A percentile compares a stretch with the other conserved stretches of the same genome.
phyloP scores from a whole-genome alignment of 2,888 invertebrate genomes.

The Eupithecia subfuscata region DNA sequence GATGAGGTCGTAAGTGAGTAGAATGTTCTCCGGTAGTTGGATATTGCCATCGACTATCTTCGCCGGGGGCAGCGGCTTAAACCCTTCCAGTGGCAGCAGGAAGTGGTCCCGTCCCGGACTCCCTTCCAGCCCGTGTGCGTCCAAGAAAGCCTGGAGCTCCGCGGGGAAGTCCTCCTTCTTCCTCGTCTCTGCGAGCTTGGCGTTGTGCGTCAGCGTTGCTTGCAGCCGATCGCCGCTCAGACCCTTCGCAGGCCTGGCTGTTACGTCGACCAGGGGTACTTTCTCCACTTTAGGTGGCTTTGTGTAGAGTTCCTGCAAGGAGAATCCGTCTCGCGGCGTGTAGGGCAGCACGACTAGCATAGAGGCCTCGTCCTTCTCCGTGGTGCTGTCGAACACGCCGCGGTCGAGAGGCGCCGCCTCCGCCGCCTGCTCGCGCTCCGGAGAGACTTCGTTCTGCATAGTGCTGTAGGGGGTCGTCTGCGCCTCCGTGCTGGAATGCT shows the following conservation, averaged over 20 bases:
- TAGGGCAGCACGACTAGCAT: conserved; percentile 88
- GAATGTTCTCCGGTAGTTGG: conserved; percentile 75
- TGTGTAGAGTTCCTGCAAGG: conserved; percentile 86
- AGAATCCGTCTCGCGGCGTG: conserved; percentile 82
- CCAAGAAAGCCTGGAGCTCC: conserved; percentile 73
- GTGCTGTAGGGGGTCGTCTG: conserved; percentile 52
- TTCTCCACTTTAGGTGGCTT: conserved; percentile 86
- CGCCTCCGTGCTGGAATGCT: conserved; percentile 41
- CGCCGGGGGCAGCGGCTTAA: conserved; percentile 75
- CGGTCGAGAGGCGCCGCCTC: conserved; percentile 46
- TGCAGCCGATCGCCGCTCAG: conserved; percentile 54
- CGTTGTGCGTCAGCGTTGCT: conserved; percentile 56
- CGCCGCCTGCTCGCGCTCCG: conserved; percentile 27
- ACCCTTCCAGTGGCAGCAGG: conserved; percentile 74
- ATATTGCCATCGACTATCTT: conserved; percentile 70
- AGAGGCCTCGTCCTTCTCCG: conserved; percentile 66
- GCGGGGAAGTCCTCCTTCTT: conserved; percentile 63
- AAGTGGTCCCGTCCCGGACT: conserved; percentile 72
- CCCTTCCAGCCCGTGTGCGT: conserved; percentile 72
- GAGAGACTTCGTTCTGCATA: conserved; percentile 50
- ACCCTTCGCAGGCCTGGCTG: conserved; percentile 57
- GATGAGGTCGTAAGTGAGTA: conserved; percentile 73
- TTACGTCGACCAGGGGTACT: conserved; percentile 63
- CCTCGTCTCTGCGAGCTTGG: conserved; percentile 54
- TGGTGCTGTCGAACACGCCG: conserved; percentile 57